Evolutionary conservation across 2,113 vertebrate species (phyloP).

Genomic region (Panthera uncia): DNA sequence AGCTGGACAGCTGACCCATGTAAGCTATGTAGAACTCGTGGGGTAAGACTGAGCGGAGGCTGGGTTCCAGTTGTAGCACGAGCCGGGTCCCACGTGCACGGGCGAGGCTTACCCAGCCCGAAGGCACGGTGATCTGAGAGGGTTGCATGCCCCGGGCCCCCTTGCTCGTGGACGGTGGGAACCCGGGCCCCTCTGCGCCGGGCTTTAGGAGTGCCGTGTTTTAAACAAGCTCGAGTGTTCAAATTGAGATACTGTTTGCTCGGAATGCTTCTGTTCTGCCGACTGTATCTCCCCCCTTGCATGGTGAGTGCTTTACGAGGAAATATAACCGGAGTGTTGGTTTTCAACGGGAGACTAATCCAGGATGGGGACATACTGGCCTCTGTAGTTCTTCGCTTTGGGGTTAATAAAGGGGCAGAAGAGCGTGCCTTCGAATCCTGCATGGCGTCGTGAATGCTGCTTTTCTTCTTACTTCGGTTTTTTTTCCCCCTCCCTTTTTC

Average conservation of each 20-base stretch:
- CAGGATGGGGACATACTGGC: neutral
- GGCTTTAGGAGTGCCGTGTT: neutral
- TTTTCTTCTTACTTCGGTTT: constrained; percentile 79
- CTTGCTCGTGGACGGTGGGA: neutral
- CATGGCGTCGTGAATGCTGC: constrained; percentile 74
- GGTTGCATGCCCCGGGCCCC: neutral
- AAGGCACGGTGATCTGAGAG: constrained; percentile 48
- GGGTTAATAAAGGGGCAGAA: constrained; percentile 53
- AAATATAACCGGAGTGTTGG: neutral
- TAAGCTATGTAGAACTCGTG: constrained; percentile 55
- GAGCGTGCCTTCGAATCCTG: constrained; percentile 65
- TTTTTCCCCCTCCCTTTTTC: constrained; percentile 74
- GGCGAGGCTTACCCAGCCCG: constrained; percentile 8
- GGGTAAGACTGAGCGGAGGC: constrained; percentile 73
- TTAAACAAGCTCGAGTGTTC: neutral
- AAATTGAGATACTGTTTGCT: neutral
- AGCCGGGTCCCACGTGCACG: constrained; percentile 49
- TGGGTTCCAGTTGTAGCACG: constrained; percentile 57
- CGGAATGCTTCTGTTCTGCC: constrained; percentile 42
- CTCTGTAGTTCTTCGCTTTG: neutral
- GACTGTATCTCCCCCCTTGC: neutral
- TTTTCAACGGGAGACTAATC: neutral
- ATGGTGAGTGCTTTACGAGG: constrained; percentile 35
- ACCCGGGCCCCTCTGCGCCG: neutral
- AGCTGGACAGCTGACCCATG: constrained; percentile 75